These are phyloP conservation scores for Chionomys nivalis DNA, from an alignment of 2,113 vertebrate genomes.

Conservation along the genomic window DNA sequence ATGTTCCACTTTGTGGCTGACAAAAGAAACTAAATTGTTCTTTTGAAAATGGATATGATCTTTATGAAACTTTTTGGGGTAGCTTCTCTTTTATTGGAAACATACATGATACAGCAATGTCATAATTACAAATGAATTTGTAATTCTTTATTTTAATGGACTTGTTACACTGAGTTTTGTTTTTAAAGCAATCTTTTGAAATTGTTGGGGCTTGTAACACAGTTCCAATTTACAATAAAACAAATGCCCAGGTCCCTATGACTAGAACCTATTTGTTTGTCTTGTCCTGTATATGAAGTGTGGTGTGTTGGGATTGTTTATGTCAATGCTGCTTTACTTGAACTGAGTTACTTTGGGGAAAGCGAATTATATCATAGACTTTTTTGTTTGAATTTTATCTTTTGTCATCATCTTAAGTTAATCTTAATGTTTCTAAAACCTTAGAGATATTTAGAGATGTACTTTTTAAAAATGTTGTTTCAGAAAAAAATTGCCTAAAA, in stretches of 20 bases:
- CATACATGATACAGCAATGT: not conserved
- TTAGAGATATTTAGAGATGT: conserved; percentile 33
- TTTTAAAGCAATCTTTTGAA: conserved; percentile 41
- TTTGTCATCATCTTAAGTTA: conserved; percentile 37
- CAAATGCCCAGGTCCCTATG: not conserved
- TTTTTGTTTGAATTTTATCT: not conserved
- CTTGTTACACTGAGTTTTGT: conserved; percentile 29
- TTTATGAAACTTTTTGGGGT: not conserved
- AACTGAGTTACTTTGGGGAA: conserved; percentile 24
- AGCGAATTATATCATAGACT: conserved; percentile 13
- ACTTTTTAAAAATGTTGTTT: conserved; percentile 13
- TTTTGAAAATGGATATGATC: not conserved
- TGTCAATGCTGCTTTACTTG: conserved; percentile 6
- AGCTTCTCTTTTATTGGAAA: conserved; percentile 1
- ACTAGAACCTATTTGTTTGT: not conserved
- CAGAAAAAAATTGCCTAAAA: not conserved
- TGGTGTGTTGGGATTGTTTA: not conserved
- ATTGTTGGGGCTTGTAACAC: not conserved
- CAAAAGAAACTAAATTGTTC: conserved; percentile 4
- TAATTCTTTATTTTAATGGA: conserved; percentile 41
- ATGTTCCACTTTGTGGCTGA: not conserved
- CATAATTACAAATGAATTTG: not conserved
- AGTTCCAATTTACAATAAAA: conserved; percentile 1
- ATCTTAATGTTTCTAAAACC: conserved; percentile 32
- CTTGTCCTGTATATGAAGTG: not conserved